These are phyloP conservation scores for Oncopodura yosiiana DNA, from an alignment of 1,140 invertebrate species.

Conservation along the genomic window DNA sequence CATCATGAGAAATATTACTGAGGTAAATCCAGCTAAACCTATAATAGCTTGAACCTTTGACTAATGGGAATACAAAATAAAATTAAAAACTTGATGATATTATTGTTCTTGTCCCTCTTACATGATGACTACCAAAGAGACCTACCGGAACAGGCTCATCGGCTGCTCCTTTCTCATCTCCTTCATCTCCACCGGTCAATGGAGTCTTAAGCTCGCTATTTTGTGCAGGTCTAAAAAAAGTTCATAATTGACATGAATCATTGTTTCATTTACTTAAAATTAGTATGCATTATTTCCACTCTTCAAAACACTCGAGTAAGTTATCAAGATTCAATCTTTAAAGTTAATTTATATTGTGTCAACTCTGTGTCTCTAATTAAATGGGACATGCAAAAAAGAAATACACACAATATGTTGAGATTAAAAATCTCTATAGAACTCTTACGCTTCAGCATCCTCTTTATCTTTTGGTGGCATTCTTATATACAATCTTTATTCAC, in stretches of 20 bases:
- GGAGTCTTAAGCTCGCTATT: constrained; percentile 1
- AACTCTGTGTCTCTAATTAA: too few relatives aligned
- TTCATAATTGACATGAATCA: background rate
- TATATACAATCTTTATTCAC: too few relatives aligned
- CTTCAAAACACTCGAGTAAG: background rate
- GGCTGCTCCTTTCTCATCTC: background rate
- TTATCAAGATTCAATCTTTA: background rate
- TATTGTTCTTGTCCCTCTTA: background rate
- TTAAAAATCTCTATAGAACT: too few relatives aligned
- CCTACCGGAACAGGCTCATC: constrained; percentile 1
- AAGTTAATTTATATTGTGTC: background rate
- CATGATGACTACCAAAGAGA: background rate
- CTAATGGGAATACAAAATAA: background rate
- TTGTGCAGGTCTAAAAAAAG: background rate
- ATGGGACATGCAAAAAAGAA: too few relatives aligned
- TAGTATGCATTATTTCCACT: background rate
- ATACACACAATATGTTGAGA: too few relatives aligned
- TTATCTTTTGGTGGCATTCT: too few relatives aligned
- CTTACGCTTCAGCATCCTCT: too few relatives aligned
- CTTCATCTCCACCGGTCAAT: constrained; percentile 5
- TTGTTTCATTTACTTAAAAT: background rate
- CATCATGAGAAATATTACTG: constrained; percentile 10
- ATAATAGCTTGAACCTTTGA: constrained; percentile 12
- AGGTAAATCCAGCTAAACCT: constrained; percentile 2
- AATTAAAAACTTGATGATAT: background rate